These are phyloP conservation scores for Drosophila planitibia DNA, from an alignment of 2,888 invertebrate species.

Conservation along the genomic window DNA sequence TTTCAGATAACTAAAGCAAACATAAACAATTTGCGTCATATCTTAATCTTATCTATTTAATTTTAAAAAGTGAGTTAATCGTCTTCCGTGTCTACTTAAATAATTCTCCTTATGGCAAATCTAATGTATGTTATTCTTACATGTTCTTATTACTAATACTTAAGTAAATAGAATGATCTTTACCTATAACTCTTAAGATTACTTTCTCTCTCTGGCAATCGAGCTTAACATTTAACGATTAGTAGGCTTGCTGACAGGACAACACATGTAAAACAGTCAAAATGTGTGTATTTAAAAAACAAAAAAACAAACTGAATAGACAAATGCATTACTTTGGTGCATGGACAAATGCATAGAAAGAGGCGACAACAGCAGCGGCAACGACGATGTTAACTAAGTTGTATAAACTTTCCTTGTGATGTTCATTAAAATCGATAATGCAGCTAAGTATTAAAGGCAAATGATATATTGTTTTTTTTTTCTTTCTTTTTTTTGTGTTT, in stretches of 20 bases:
- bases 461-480: conserved; percentile 35
- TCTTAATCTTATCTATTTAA: background rate
- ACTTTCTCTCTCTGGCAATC: background rate
- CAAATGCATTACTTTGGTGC: conserved; percentile 35
- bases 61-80: conserved; percentile 3
- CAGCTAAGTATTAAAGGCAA: conserved; percentile 40
- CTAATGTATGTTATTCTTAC: background rate
- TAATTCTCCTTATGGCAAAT: background rate
- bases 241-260: conserved; percentile 39
- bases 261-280: conserved; percentile 48
- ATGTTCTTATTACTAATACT: background rate
- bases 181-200: background rate
- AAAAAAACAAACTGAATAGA: conserved; percentile 26
- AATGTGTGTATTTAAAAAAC: conserved; percentile 14
- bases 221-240: conserved; percentile 27
- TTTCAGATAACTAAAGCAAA: conserved; percentile 1
- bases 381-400: conserved; percentile 20
- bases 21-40: conserved; percentile 15
- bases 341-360: conserved; percentile 46
- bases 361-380: conserved; percentile 40
- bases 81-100: background rate
- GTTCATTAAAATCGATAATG: conserved; percentile 36
- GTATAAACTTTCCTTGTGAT: conserved; percentile 23
- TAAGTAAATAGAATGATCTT: background rate
- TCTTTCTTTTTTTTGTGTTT: background rate